Conservation (phyloP, 2,113 vertebrate species). For the Chlorodrepanis virens region DNA sequence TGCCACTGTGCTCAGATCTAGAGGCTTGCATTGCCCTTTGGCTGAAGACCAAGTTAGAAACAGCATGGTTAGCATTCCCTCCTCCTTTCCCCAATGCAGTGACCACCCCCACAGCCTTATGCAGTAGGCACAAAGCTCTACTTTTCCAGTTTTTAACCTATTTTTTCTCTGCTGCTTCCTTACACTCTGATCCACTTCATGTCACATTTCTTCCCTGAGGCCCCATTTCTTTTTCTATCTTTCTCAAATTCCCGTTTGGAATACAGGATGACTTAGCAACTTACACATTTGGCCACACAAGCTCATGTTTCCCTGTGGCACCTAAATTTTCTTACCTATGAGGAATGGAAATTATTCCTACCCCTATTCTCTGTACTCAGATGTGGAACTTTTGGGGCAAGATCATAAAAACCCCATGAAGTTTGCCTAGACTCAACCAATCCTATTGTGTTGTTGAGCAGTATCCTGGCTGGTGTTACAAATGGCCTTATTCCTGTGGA, state of each 20-base stretch:
- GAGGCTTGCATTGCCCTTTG: background rate
- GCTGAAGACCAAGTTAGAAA: background rate
- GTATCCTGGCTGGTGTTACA: background rate
- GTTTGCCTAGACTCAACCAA: background rate
- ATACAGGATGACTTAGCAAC: background rate
- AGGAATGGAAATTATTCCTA: background rate
- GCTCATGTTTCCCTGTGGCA: background rate
- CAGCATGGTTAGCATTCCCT: background rate
- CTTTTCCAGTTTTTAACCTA: background rate
- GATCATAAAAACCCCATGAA: background rate
- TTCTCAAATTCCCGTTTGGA: background rate
- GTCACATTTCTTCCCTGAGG: background rate
- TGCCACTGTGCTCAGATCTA: background rate
- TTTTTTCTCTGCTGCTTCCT: background rate
- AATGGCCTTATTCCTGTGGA: background rate
- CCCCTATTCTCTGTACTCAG: background rate
- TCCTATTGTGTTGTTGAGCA: background rate
- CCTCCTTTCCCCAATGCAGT: background rate
- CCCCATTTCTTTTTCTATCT: background rate
- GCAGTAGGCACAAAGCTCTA: background rate
- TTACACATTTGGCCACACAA: background rate
- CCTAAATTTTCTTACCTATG: background rate
- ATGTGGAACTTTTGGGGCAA: background rate
- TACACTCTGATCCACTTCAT: background rate
- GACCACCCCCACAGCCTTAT: background rate